Conservation (phyloP, 2,797 vertebrate species). For the Acanthurus tractus region DNA sequence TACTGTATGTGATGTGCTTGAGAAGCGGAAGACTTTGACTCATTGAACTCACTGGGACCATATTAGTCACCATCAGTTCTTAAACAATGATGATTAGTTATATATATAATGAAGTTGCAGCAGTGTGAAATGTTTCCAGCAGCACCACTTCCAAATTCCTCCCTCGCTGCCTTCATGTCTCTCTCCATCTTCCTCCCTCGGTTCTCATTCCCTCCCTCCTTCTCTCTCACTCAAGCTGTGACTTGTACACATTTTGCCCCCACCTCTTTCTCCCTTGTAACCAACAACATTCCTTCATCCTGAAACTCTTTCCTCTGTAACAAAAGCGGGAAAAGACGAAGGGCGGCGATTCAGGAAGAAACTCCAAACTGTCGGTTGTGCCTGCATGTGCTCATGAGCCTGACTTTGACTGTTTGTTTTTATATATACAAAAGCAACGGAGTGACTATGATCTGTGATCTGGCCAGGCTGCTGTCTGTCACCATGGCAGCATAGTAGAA, state of each 20-base stretch:
- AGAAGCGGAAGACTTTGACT: slow-evolving; percentile 28
- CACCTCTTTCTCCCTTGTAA: slow-evolving; percentile 53
- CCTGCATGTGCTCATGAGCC: not conserved
- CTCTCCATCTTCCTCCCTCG: slow-evolving; percentile 7
- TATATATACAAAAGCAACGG: slow-evolving; percentile 24
- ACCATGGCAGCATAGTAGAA: slow-evolving; percentile 68
- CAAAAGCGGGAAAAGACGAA: slow-evolving; percentile 66
- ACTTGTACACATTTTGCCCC: slow-evolving; percentile 68
- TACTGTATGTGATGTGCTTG: not conserved
- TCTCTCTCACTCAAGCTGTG: slow-evolving; percentile 59
- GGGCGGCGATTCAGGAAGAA: slow-evolving; percentile 52
- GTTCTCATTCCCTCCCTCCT: slow-evolving; percentile 31
- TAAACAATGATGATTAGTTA: slow-evolving; percentile 14
- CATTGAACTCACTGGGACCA: slow-evolving; percentile 8
- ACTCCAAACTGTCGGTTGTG: not conserved
- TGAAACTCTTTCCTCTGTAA: slow-evolving; percentile 66
- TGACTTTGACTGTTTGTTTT: slow-evolving; percentile 25
- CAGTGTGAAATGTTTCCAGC: slow-evolving; percentile 41
- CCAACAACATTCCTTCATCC: slow-evolving; percentile 75
- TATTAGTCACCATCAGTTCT: slow-evolving; percentile 6
- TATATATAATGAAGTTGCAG: slow-evolving; percentile 32
- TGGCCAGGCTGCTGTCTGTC: slow-evolving; percentile 50
- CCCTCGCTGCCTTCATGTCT: slow-evolving; percentile 7
- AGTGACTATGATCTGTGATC: slow-evolving; percentile 33
- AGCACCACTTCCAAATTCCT: not conserved